These are phyloP conservation scores for Eristalis pertinax DNA, from an alignment of 2,888 invertebrate species.

Conservation along the genomic window DNA sequence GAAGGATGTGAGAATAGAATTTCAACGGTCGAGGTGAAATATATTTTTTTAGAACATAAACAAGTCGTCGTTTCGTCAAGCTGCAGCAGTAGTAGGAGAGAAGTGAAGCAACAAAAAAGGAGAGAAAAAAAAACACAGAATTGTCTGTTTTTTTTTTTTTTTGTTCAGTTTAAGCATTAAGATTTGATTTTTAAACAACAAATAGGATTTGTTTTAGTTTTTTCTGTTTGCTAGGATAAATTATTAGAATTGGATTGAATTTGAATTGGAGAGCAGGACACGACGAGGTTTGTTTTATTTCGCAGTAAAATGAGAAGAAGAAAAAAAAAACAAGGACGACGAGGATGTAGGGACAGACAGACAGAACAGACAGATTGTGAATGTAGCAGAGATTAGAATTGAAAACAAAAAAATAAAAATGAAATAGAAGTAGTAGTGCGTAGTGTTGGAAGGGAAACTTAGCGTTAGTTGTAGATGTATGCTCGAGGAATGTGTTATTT, in stretches of 20 bases:
- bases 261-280: constrained; percentile 24
- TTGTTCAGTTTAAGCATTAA: constrained; percentile 57
- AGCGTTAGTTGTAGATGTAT: constrained; percentile 59
- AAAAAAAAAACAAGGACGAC: not conserved
- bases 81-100: not conserved
- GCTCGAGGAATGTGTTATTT: constrained; percentile 57
- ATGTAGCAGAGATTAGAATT: not conserved
- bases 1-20: constrained; percentile 15
- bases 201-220: constrained; percentile 17
- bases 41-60: constrained; percentile 50
- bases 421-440: constrained; percentile 35
- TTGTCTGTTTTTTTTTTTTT: too few relatives aligned
- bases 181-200: constrained; percentile 41
- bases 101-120: not conserved
- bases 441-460: constrained; percentile 15
- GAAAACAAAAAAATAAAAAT: not conserved
- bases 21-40: constrained; percentile 28
- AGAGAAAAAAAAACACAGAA: constrained; percentile 4
- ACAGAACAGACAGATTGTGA: not conserved
- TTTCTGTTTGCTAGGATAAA: constrained; percentile 64
- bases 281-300: constrained; percentile 9
- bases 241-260: constrained; percentile 57
- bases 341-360: not conserved
- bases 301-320: not conserved
- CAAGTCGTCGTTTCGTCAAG: constrained; percentile 23